Evolutionary conservation across 2,888 invertebrate species (phyloP), one percentile per base, ranked within the genome.

Genomic region (Margaritifera margaritifera): DNA sequence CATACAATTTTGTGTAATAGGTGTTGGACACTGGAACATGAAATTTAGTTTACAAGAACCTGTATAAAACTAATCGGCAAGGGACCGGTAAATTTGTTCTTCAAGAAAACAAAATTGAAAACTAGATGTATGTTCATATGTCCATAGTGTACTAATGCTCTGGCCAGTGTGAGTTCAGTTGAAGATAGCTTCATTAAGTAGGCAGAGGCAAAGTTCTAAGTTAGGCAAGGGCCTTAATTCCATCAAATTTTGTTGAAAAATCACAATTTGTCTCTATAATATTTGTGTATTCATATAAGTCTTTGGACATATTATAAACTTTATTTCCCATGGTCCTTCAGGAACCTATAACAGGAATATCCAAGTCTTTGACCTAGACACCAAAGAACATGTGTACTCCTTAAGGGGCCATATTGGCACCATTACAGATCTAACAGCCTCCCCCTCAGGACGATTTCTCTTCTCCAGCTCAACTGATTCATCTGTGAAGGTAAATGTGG

Each of bases 341-440:
- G 87, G 87, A 22, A 84, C 87, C 3, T 87, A 87, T 74, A 86
- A 88, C 79, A 75, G 84, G 64, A 87, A 86, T 70, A 82, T 86
- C 60, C 84, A 85, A 62, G 69, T 87, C 55, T 88, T 80, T 78
- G 80, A 81, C 62, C 73, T 78, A 20, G 67, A 62, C 11, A 81
- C 83, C 18, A 80, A 81, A 65, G 74, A 84, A 56, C 79, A 83
- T 69, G 68, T 86, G 8, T 74, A 72, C 52, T 79, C 85, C 24
- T 74, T 88, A 24, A 75, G 78, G 63, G 86, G 87, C 57, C 88
- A 88, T 67, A 79, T 88, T 52, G 87, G 87, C 57, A 79, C 83
- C 6, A 79, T 88, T 27, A 84, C 75, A 8, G 67, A 71, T 51
- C 64, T 88, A 3, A 75, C 77, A 24, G 80, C 75, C 20, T 84